Evolutionary conservation across 2,113 vertebrate species (phyloP).

Genomic region (Macquaria ambigua): DNA sequence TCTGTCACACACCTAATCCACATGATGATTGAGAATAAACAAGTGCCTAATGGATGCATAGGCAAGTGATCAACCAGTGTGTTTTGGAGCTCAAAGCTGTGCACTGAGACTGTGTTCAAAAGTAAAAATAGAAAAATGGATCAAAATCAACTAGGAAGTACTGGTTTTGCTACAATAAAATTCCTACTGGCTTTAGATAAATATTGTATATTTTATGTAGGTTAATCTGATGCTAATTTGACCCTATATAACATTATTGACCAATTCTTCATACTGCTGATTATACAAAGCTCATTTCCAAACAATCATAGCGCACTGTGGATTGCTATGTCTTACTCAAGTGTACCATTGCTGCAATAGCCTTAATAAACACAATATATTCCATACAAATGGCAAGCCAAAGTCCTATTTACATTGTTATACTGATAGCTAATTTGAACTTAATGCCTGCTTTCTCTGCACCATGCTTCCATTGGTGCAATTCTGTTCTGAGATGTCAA

Average conservation of each 20-base stretch:
- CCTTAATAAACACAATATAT: neutral
- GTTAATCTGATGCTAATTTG: neutral
- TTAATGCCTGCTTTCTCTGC: neutral
- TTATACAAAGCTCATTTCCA: constrained; percentile 12
- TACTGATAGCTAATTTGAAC: constrained; percentile 2
- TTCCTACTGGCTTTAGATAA: neutral
- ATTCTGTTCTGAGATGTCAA: neutral
- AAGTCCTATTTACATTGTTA: constrained; percentile 14
- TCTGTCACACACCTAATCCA: constrained; percentile 27
- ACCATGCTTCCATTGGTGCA: neutral
- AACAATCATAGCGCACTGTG: neutral
- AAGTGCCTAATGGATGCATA: neutral
- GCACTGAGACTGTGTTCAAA: neutral
- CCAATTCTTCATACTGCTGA: neutral
- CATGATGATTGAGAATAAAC: constrained; percentile 15
- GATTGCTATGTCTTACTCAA: neutral
- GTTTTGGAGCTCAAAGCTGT: constrained; percentile 10
- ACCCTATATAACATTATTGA: neutral
- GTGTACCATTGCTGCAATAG: neutral
- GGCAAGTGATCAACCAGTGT: constrained; percentile 11
- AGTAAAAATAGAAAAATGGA: neutral
- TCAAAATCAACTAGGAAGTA: neutral
- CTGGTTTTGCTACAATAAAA: neutral
- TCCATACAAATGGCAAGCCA: neutral
- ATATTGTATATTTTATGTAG: neutral